Percentiles rank a stretch among this genome's conserved stretches.
These are phyloP conservation scores for Balaeniceps rex DNA, from an alignment of 2,113 vertebrate species.

Conservation along the genomic window DNA sequence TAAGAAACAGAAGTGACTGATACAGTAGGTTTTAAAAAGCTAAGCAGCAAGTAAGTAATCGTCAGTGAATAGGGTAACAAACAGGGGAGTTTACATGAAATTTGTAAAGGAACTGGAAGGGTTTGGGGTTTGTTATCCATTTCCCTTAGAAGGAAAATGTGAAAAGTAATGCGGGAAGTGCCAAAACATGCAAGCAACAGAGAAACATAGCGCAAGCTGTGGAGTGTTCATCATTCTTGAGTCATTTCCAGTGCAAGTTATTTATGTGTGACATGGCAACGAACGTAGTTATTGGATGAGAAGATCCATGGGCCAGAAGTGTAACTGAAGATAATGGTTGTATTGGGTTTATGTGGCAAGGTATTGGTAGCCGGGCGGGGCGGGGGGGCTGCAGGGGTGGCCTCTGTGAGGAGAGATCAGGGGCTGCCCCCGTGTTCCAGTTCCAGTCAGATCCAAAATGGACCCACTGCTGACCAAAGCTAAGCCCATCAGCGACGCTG, in stretches of 20 bases:
- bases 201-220: neutral
- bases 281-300: neutral
- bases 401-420: neutral
- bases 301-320: neutral
- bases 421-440: neutral
- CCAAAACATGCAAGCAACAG: neutral
- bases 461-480: neutral
- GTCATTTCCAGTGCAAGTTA: neutral
- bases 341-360: neutral
- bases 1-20: neutral
- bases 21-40: neutral
- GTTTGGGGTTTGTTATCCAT: neutral
- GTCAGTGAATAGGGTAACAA: neutral
- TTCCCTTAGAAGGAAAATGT: neutral
- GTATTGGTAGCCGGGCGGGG: neutral
- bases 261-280: neutral
- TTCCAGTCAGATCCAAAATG: neutral
- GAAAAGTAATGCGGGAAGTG: neutral
- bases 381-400: neutral
- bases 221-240: neutral
- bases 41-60: neutral
- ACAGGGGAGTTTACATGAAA: neutral
- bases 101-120: neutral
- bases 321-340: neutral
- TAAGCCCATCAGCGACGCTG: accelerated